Conservation (phyloP, 2,113 vertebrate species). For the Dendropsophus ebraccatus region DNA sequence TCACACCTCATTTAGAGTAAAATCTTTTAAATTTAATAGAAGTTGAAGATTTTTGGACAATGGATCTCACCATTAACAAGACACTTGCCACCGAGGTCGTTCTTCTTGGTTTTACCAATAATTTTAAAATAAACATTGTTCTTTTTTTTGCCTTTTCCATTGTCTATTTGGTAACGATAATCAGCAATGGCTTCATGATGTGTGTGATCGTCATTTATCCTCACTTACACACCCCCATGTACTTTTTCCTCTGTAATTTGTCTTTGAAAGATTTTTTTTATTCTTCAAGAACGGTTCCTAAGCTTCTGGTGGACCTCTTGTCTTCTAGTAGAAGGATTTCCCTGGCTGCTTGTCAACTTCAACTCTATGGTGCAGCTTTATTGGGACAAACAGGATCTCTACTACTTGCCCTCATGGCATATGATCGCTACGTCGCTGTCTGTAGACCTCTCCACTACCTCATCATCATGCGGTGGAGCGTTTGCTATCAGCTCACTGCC, state of each 20-base stretch:
- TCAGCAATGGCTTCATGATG: not conserved
- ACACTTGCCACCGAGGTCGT: not conserved
- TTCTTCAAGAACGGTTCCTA: not conserved
- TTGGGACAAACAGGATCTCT: not conserved
- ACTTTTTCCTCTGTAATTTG: slow-evolving; percentile 14
- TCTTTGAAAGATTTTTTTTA: not conserved
- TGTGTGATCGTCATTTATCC: not conserved
- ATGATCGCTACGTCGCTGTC: not conserved
- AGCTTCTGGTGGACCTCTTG: not conserved
- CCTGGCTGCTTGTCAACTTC: not conserved
- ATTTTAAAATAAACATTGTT: not conserved
- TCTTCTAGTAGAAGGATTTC: not conserved
- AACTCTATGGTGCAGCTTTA: not conserved
- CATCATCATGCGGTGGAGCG: not conserved
- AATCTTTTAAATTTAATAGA: no score
- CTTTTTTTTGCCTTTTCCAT: not conserved
- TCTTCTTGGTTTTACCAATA: not conserved
- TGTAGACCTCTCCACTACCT: not conserved
- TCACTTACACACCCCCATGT: slow-evolving; percentile 8
- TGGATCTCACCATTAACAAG: not conserved
- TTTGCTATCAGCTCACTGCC: not conserved
- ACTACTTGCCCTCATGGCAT: not conserved
- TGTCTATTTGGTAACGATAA: not conserved
- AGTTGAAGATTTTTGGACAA: no score
- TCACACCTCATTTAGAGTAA: no score